Evolutionary conservation across 2,113 vertebrate species (phyloP).

Genomic region (Cyanoderma ruficeps): DNA sequence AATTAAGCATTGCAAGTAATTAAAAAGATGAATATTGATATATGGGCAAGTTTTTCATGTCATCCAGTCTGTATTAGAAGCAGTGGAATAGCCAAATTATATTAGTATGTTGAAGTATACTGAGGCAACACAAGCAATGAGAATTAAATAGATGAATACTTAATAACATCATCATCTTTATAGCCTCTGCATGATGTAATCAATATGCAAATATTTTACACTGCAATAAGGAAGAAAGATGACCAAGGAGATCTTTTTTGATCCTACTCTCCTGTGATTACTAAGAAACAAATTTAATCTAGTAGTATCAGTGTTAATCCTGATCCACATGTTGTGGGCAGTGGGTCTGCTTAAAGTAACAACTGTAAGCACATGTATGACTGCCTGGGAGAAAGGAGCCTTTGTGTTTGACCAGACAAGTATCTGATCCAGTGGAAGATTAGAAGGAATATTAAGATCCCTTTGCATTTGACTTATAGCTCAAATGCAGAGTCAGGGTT

Average conservation of each 20-base stretch:
- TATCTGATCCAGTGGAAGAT: not conserved
- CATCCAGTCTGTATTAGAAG: not conserved
- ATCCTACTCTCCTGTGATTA: not conserved
- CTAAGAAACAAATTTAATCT: not conserved
- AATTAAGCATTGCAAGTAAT: not conserved
- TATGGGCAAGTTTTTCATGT: not conserved
- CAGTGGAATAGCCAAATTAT: not conserved
- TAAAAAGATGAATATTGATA: not conserved
- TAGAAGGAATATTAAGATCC: not conserved
- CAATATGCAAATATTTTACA: not conserved
- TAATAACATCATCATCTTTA: not conserved
- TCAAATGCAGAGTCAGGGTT: not conserved
- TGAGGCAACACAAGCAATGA: not conserved
- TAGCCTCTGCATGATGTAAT: not conserved
- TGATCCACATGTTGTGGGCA: not conserved
- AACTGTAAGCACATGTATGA: not conserved
- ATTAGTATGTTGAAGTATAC: not conserved
- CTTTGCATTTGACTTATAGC: not conserved
- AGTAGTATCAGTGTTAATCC: not conserved
- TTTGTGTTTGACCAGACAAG: not conserved
- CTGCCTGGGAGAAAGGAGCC: not conserved
- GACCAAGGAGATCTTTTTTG: not conserved
- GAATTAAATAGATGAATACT: constrained; percentile 4
- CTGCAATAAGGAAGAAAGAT: not conserved
- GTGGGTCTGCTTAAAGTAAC: not conserved